These are phyloP conservation scores for Sturnus vulgaris DNA, from an alignment of 2,113 vertebrate species.

Conservation along the genomic window DNA sequence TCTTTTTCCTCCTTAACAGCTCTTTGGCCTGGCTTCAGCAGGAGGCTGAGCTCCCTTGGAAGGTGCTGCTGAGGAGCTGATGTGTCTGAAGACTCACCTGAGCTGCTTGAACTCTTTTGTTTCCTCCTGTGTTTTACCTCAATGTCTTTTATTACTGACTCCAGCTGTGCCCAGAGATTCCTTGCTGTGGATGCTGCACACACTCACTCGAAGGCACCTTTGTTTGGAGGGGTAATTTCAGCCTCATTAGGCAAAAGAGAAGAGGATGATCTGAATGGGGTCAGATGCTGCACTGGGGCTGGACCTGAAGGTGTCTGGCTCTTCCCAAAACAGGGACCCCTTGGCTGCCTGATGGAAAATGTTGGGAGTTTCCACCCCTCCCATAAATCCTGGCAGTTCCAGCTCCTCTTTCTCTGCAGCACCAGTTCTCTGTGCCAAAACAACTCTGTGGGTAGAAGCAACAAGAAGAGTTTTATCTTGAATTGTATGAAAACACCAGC, in stretches of 20 bases:
- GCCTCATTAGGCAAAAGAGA: background rate
- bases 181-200: background rate
- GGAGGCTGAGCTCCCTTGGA: background rate
- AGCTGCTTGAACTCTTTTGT: background rate
- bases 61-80: background rate
- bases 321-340: background rate
- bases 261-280: background rate
- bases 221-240: background rate
- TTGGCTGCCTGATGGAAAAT: background rate
- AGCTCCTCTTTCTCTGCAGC: background rate
- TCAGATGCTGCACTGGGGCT: background rate
- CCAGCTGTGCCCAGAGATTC: background rate
- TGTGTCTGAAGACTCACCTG: background rate
- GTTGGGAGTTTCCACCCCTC: background rate
- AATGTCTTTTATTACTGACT: background rate
- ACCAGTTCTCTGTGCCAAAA: background rate
- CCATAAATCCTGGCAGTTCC: background rate
- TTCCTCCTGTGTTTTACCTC: background rate
- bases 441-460: background rate
- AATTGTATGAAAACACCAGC: background rate
- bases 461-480: accelerated
- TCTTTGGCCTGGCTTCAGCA: background rate
- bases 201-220: background rate
- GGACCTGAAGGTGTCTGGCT: accelerated
- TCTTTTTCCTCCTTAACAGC: background rate